Evolutionary conservation across 2,888 invertebrate species (phyloP), one percentile per base, ranked within the genome.

Genomic region (Tricholauxania praeusta): DNA sequence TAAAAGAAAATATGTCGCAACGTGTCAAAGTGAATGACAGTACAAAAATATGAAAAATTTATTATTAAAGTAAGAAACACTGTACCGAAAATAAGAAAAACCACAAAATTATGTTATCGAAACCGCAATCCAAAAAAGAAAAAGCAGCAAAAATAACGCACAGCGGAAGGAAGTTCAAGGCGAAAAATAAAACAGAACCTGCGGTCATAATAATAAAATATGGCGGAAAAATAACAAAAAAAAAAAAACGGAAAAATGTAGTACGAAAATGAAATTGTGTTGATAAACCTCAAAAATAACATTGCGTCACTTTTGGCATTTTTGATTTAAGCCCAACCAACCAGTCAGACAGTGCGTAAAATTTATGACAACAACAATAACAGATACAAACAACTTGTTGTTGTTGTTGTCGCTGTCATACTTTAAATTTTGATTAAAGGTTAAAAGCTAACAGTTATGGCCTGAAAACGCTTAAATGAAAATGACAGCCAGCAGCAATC

Each of bases 161-260:
- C 32, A 70, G 59, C 55, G 53, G 19, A 74, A 71, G 57, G 22
- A 66, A 62, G 70, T 22, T 17, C 65, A 70, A 32, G 57, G 49
- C 52, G 67, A 74, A 55, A 62, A 57, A 75, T 75, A 76, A 79
- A 79, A 76, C 47, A 76, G 75, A 72, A 74, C 62, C 65, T 71
- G 53, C 73, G 81, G 68, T 49, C 75, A 74, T 76, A 72, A 70
- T 59, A 59, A 75, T 69, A 55, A 70, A 68, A 53, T 57, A 69
- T 55, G 69, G 48, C 15, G 12, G 19, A n/a, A 65, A 64, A 64
- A 67, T 22, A 70, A 72, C 73, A 28, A 63, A 62, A 62, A 32
- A 32, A 22, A 59, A 51, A 77, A 74, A 75, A 76, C 79, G n/a
- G 80, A 78, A 79, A 80, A 80, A 78, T 75, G 76, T 80, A 81